These are phyloP conservation scores for Euschistus heros DNA, from an alignment of 1,140 invertebrate genomes.

Conservation along the genomic window DNA sequence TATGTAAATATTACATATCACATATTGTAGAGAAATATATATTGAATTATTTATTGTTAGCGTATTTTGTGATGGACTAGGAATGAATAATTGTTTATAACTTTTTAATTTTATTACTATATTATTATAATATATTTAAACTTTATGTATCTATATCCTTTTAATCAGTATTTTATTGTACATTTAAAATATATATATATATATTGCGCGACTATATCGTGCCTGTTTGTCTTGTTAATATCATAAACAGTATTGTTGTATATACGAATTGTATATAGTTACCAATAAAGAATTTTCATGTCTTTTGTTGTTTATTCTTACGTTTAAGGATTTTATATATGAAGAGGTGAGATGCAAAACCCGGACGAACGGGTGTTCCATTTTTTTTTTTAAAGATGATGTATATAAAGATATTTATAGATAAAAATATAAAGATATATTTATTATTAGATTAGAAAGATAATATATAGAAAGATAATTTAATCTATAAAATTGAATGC, in stretches of 20 bases:
- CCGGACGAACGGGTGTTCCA: too few species aligned
- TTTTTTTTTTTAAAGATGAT: too few species aligned
- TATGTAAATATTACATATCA: slow-evolving; percentile 17
- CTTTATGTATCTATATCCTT: slow-evolving; percentile 10
- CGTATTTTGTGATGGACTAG: slow-evolving; percentile 12
- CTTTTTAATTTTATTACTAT: slow-evolving; percentile 13
- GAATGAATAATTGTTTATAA: slow-evolving; percentile 7
- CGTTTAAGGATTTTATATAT: too few species aligned
- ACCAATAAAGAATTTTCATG: slow-evolving; percentile 15
- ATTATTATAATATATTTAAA: slow-evolving; percentile 9
- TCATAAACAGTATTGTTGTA: slow-evolving; percentile 17
- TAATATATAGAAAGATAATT: too few species aligned
- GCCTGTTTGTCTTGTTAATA: slow-evolving; percentile 4
- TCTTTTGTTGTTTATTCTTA: neutral
- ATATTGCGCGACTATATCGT: neutral
- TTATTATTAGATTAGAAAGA: too few species aligned
- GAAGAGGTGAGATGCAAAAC: too few species aligned
- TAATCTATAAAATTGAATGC: too few species aligned
- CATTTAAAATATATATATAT: slow-evolving; percentile 11
- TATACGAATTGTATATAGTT: slow-evolving; percentile 13
- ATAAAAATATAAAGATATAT: too few species aligned
- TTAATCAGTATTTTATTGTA: slow-evolving; percentile 16
- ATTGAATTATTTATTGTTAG: slow-evolving; percentile 15
- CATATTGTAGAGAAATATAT: slow-evolving; percentile 8
- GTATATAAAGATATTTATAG: too few species aligned